Conservation (phyloP, 1,140 invertebrate species). For the Daktulosphaira vitifoliae region DNA sequence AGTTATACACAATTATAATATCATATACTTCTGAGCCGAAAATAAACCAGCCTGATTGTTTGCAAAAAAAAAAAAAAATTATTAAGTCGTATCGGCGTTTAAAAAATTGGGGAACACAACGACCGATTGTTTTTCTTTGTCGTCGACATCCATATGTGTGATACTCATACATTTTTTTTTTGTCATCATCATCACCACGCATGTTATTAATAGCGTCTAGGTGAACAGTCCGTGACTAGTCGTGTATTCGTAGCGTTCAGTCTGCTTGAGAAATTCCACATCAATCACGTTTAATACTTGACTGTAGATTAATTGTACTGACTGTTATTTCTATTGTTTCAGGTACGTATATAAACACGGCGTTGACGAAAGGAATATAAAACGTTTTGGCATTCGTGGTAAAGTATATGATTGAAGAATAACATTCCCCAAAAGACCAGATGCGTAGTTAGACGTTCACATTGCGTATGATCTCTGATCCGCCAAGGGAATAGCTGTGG, state of each 20-base stretch:
- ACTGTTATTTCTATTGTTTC: constrained; percentile 14
- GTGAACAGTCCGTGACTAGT: constrained; percentile 30
- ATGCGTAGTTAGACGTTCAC: no score
- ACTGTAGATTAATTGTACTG: constrained; percentile 17
- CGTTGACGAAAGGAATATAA: no score
- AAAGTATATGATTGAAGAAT: no score
- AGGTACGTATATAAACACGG: constrained; percentile 9
- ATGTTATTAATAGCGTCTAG: constrained; percentile 33
- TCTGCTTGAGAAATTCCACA: constrained; percentile 23
- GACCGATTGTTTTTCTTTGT: constrained; percentile 11
- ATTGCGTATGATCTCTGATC: no score
- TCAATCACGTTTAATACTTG: constrained; percentile 4
- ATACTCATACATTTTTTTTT: not conserved
- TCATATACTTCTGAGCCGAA: not conserved
- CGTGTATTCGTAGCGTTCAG: not conserved
- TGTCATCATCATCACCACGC: not conserved
- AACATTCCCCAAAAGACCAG: no score
- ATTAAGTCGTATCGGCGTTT: not conserved
- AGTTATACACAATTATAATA: no score
- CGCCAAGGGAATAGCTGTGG: no score
- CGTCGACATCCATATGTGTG: not conserved
- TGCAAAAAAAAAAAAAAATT: constrained; percentile 2
- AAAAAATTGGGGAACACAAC: not conserved
- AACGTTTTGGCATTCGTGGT: no score
- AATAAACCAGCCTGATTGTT: constrained; percentile 20